Evolutionary conservation across 1,140 invertebrate species (phyloP), one percentile per base, ranked within the genome.

Genomic region (Zaprionus camerounensis): DNA sequence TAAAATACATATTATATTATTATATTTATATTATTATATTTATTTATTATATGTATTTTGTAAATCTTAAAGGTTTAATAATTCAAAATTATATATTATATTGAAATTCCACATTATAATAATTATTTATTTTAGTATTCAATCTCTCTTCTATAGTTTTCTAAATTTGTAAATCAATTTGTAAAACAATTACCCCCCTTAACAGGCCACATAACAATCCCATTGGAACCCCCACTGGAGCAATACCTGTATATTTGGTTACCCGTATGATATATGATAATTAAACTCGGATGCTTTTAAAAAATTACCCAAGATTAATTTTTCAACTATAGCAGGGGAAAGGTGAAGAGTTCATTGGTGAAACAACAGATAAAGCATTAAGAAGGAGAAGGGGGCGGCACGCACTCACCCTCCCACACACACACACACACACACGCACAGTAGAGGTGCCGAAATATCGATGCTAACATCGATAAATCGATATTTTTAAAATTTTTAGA

Each of bases 261-360:
- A 20, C 41, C 41, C 41, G 41, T 7, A 46, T 46, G 41, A 46
- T 46, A 9, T 46, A 46, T 17, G 41, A 20, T 46, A 46, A 17
- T 46, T 46, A 46, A 46, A 46, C n/a, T 17, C 17, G n/a, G 41
- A 46, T 46, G 41, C 41, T 46, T 44, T 46, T 3, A 46, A 46
- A 46, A 46, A 46, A 46, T 44, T 44, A 17, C 41, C n/a, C n/a
- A 11, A 46, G 41, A 46, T 46, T 46, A 46, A 46, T 46, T 46
- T 46, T 46, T 46, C 41, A 46, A 46, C 41, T 46, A 9, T 20
- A 46, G 41, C 41, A n/a, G n/a, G 15, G n/a, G 1, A 46, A 11
- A 46, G n/a, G 41, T 46, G 41, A 17, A 46, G n/a, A 46, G 41
- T 46, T 46, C 41, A 46, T 17, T 17, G 41, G 41, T 46, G 41